Evolutionary conservation across 2,888 invertebrate species (phyloP).

Genomic region (Lepidonotus clava): DNA sequence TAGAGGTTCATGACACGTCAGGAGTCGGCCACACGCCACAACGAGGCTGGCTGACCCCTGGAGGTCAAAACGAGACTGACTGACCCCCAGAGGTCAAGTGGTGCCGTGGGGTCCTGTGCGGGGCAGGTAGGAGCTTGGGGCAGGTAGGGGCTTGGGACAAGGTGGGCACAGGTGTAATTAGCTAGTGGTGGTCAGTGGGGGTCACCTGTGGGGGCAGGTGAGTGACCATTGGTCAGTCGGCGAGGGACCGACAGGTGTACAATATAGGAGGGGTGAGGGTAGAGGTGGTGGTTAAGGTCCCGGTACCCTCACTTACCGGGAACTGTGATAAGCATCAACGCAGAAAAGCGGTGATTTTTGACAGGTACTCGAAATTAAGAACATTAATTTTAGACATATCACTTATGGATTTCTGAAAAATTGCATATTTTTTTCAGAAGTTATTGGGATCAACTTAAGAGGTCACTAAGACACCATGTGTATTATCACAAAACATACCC

Average conservation of each 20-base stretch:
- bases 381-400: no score
- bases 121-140: neutral
- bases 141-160: neutral
- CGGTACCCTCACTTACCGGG: no score
- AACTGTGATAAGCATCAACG: no score
- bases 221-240: neutral
- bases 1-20: neutral
- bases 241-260: neutral
- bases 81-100: neutral
- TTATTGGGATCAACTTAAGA: no score
- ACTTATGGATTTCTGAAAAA: no score
- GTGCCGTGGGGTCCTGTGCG: neutral
- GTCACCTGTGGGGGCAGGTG: neutral
- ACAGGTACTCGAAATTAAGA: no score
- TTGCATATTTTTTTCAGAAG: no score
- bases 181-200: constrained; percentile 1
- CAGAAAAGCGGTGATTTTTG: no score
- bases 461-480: no score
- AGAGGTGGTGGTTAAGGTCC: no score
- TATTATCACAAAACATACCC: no score
- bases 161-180: neutral
- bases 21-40: neutral
- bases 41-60: neutral
- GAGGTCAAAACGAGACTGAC: neutral
- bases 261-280: no score